Evolutionary conservation across 2,797 vertebrate species (phyloP).

Genomic region (Petrocephalus sullivani): DNA sequence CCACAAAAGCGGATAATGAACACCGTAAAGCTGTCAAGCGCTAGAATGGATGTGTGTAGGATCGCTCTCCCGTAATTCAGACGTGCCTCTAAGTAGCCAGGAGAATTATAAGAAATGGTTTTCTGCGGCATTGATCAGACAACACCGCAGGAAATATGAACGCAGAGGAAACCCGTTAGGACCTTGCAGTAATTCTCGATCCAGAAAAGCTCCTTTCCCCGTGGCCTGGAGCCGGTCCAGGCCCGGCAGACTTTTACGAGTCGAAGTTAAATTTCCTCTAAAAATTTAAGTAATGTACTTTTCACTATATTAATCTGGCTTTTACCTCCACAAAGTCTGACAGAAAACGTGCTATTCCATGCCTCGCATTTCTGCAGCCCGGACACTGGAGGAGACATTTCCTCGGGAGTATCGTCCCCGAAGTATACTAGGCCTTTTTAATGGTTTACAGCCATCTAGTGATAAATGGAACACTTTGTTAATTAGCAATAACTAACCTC

Average conservation of each 20-base stretch:
- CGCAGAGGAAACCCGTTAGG: slow-evolving; percentile 76
- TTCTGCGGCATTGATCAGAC: slow-evolving; percentile 92
- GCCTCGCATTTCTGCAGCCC: slow-evolving; percentile 25
- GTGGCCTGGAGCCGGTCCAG: slow-evolving; percentile 46
- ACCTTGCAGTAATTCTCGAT: slow-evolving; percentile 69
- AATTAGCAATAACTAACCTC: slow-evolving; percentile 19
- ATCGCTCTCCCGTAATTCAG: slow-evolving; percentile 91
- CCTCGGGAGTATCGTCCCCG: background rate
- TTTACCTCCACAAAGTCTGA: slow-evolving; percentile 30
- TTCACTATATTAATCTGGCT: slow-evolving; percentile 39
- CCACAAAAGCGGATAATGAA: slow-evolving; percentile 98
- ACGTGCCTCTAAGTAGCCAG: slow-evolving; percentile 92
- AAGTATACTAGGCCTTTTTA: background rate
- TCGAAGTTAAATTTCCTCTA: slow-evolving; percentile 44
- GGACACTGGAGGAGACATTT: slow-evolving; percentile 29
- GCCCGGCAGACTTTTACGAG: slow-evolving; percentile 42
- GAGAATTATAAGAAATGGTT: slow-evolving; percentile 98
- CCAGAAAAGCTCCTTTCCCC: slow-evolving; percentile 54
- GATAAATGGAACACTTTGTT: slow-evolving; percentile 23
- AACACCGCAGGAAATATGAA: slow-evolving; percentile 85
- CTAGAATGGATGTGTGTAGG: slow-evolving; percentile 92
- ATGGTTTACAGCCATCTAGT: background rate
- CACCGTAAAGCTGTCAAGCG: slow-evolving; percentile 95
- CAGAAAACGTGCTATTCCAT: slow-evolving; percentile 33
- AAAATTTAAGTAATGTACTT: slow-evolving; percentile 44